Evolutionary conservation across 2,113 vertebrate genomes (phyloP).

Genomic region (zebrafish (Danio rerio)): GRCz12tu NC_133198.1:10888001-10888500

Average conservation of each 20-base stretch:
- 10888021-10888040: neutral
- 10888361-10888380: constrained; percentile 20
- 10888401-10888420: too few species aligned
- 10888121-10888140: neutral
- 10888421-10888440: neutral
- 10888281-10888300: constrained; percentile 6
- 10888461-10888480: neutral
- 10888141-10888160: neutral
- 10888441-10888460: neutral
- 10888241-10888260: too few species aligned
- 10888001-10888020: neutral
- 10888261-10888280: constrained; percentile 1
- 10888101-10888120: neutral
- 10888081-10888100: neutral
- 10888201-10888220: neutral
- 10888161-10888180: neutral
- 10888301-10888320: constrained; percentile 12
- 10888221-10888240: neutral
- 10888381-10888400: neutral
- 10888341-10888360: neutral
- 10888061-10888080: neutral
- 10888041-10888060: neutral
- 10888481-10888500: neutral
- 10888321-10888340: too few species aligned
- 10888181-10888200: neutral